phyloP scores from a whole-genome alignment of 2,888 invertebrate species.

The Syrphus vitripennis region DNA sequence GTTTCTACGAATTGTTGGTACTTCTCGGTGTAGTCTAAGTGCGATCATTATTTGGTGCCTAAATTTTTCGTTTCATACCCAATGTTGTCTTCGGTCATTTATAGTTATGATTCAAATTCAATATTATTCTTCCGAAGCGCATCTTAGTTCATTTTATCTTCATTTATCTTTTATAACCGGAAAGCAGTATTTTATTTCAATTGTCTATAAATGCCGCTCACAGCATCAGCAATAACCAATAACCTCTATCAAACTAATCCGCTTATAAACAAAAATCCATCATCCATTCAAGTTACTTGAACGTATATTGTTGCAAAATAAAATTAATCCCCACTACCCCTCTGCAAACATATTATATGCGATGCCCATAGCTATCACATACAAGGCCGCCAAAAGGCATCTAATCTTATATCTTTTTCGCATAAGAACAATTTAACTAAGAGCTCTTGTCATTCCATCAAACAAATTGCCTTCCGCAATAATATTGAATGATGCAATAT shows the following conservation, averaged over 20 bases:
- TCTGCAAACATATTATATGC: not conserved
- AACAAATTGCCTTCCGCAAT: constrained; percentile 52
- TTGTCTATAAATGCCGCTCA: constrained; percentile 6
- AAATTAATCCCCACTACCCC: not conserved
- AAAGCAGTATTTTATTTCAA: not conserved
- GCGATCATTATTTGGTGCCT: too few relatives aligned
- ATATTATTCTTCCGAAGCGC: not conserved
- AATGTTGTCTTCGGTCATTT: not conserved
- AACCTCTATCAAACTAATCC: constrained; percentile 30
- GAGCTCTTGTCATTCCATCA: constrained; percentile 36
- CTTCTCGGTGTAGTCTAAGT: too few relatives aligned
- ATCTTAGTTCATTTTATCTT: not conserved
- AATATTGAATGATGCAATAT: constrained; percentile 61
- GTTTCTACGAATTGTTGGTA: too few relatives aligned
- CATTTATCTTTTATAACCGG: not conserved
- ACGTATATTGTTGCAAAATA: not conserved
- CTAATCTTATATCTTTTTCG: constrained; percentile 6
- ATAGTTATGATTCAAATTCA: not conserved
- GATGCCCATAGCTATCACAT: not conserved
- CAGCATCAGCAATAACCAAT: not conserved
- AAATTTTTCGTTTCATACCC: too few relatives aligned
- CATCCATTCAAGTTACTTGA: not conserved
- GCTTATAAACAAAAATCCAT: constrained; percentile 35
- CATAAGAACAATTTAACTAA: constrained; percentile 27
- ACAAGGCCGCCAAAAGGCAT: constrained; percentile 17